Base-by-base conservation (phyloP, 92 coral and sea anemone species). In the Pocillopora grandis region DNA sequence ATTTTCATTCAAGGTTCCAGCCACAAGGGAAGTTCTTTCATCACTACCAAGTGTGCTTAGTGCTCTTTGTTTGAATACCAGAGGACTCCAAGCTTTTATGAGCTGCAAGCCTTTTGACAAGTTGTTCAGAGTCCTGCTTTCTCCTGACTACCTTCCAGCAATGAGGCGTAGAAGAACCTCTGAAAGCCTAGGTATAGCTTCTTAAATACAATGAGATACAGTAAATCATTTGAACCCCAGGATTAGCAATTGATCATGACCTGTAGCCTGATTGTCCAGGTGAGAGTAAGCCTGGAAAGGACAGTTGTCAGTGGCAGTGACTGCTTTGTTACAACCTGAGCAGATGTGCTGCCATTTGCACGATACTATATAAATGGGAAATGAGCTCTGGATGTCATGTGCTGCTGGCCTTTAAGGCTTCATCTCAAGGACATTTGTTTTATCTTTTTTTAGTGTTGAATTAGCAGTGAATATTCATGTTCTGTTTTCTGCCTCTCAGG, bases 41-140 rank as follows among this genome's bases (percentile, higher is more conserved):
- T 96, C 98, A 2, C 88, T 96, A 61, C 99, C 99, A 15, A 96
- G 98, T 80, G 93, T 96, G 63, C 90, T 96, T 0, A 96, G 99
- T 88, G 99, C 99, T 0, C 78, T 96, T 86, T 94, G 98, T 81
- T 90, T 96, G 18, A 96, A 96, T 82, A 92, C 84, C 66, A 81
- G 99, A 77, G 99, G 99, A 16, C 88, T 96, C 33, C 99, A 96
- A 80, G 99, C 99, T 5, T 96, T 96, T 84, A 96, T 96, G 98
- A 94, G 92, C 42, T 94, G 99, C 72, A 90, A 96, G 89, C 99
- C 99, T 58, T 96, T 96, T 84, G 95, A 94, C 89, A 96, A 96
- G 77, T 92, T 96, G 68, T 96, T 96, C 85, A 88, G 88, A 66
- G 99, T 96, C 23, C 82, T 96, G 88, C 81, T 96, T 23, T 93